These are phyloP conservation scores for Drosophila testacea DNA, from an alignment of 2,888 invertebrate genomes.

Conservation along the genomic window DNA sequence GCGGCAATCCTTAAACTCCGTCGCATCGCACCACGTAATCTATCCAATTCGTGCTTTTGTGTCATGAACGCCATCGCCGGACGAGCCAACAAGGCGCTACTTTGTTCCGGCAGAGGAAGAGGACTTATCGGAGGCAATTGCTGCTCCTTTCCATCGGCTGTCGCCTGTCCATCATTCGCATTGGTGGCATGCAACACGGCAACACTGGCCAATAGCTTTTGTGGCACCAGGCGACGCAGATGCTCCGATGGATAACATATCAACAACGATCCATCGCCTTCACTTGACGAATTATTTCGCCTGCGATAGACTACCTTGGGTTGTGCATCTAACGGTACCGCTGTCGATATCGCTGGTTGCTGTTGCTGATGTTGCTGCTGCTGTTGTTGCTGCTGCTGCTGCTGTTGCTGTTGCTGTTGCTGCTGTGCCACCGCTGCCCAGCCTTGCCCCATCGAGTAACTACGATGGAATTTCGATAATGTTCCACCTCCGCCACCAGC, in stretches of 20 bases:
- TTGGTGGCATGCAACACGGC: conserved; percentile 73
- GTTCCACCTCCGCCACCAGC: conserved; percentile 54
- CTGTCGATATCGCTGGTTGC: conserved; percentile 7
- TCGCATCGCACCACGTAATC: conserved; percentile 94
- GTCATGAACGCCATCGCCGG: conserved; percentile 95
- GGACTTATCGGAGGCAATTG: conserved; percentile 13
- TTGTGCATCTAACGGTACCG: conserved; percentile 54
- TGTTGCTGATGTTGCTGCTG: conserved; percentile 36
- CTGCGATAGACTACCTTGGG: conserved; percentile 86
- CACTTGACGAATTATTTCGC: conserved; percentile 90
- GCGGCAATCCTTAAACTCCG: conserved; percentile 93
- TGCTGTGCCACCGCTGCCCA: conserved; percentile 83
- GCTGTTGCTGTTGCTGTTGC: conserved; percentile 57
- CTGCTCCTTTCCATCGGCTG: conserved; percentile 8
- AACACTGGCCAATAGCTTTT: conserved; percentile 86
- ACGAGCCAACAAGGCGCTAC: conserved; percentile 85
- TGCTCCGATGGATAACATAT: conserved; percentile 96
- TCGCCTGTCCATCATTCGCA: conserved; percentile 26
- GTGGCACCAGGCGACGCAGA: conserved; percentile 91
- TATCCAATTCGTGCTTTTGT: conserved; percentile 93
- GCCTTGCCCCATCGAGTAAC: conserved; percentile 93
- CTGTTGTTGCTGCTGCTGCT: conserved; percentile 40
- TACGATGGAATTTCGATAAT: conserved; percentile 89
- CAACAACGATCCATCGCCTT: conserved; percentile 86
- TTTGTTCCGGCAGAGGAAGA: conserved; percentile 51